Evolutionary conservation across 2,797 vertebrate species (phyloP).

Genomic region (Hydrolagus colliei): DNA sequence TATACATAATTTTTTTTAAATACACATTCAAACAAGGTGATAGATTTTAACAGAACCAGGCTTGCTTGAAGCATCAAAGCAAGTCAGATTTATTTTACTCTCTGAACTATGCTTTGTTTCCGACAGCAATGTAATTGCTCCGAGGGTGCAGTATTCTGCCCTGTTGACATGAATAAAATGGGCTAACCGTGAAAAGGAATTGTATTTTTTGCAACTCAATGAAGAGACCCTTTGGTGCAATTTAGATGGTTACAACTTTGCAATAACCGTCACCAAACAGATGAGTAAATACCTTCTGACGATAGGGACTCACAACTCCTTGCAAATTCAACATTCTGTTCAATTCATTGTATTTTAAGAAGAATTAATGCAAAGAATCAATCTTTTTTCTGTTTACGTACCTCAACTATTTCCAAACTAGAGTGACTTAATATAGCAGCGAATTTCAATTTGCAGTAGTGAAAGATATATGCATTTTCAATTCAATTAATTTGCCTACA

Average conservation of each 20-base stretch:
- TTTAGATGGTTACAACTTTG: background rate
- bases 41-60: background rate
- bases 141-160: background rate
- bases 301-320: background rate
- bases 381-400: too few species aligned
- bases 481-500: too few species aligned
- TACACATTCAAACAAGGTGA: background rate
- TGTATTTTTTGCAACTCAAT: background rate
- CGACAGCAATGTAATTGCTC: conserved; percentile 18
- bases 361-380: too few species aligned
- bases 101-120: conserved; percentile 12
- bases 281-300: background rate
- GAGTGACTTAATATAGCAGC: too few species aligned
- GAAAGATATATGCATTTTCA: too few species aligned
- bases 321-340: background rate
- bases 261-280: background rate
- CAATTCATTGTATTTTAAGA: background rate
- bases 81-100: background rate
- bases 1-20: conserved; percentile 13
- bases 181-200: background rate
- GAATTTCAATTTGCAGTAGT: too few species aligned
- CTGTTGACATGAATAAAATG: conserved; percentile 18
- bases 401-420: too few species aligned
- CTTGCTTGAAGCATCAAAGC: background rate
- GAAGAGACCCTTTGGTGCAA: background rate